Conservation (phyloP, 2,113 vertebrate genomes). For the Gallinago paraguaiae region DNA sequence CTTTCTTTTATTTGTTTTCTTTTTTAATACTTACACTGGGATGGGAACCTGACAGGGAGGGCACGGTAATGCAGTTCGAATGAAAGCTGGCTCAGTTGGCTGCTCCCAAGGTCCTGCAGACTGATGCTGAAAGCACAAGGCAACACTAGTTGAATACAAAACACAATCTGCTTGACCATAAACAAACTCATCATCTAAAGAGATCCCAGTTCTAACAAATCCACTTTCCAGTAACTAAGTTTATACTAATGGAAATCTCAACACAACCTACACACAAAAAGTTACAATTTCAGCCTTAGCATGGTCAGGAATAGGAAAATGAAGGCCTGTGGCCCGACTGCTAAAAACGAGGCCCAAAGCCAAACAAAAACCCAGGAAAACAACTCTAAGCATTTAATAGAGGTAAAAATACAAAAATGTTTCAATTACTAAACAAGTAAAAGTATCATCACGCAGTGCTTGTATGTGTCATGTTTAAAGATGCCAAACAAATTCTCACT, state of each 20-base stretch:
- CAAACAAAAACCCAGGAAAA: neutral
- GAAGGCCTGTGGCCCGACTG: neutral
- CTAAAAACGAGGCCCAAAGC: neutral
- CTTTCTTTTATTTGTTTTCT: neutral
- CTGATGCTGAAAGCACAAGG: conserved; percentile 77
- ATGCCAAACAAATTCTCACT: neutral
- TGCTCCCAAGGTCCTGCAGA: conserved; percentile 92
- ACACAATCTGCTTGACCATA: neutral
- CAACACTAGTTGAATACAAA: neutral
- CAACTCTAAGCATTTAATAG: neutral
- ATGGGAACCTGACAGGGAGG: conserved; percentile 87
- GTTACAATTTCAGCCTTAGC: neutral
- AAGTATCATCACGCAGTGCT: neutral
- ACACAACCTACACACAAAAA: neutral
- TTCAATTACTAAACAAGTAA: neutral
- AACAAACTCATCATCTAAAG: neutral
- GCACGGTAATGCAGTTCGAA: conserved; percentile 88
- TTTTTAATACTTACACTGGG: conserved; percentile 79
- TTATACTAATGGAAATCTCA: neutral
- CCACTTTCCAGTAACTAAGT: neutral
- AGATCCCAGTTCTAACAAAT: neutral
- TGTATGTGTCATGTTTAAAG: fast-evolving
- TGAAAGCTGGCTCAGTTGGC: conserved; percentile 82
- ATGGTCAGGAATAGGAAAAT: neutral
- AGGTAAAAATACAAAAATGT: neutral